Evolutionary conservation across 2,888 invertebrate genomes (phyloP), one percentile per base, ranked within the genome.

Genomic region (Stenoptilia bipunctidactyla): DNA sequence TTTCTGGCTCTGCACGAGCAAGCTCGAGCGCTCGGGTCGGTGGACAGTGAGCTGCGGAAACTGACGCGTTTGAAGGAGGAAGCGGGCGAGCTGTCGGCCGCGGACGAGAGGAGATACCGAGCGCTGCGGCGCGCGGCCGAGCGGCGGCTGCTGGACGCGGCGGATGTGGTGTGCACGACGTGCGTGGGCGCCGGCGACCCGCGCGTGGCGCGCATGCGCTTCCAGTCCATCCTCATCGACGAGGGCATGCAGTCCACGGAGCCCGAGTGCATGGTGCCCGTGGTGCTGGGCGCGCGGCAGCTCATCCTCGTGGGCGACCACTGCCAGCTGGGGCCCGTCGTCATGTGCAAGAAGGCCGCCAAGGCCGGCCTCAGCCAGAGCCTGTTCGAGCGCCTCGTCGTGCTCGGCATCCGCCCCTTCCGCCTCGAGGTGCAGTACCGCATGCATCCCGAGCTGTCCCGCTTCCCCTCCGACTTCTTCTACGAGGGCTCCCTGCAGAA

Each of bases 321-420:
- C 67, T 99, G 99, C 64, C 99, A 99, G 75, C 85, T 99, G 44
- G 98, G 98, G 0, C 99, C 98, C 0, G 98, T 99, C 0, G 98
- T 99, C 0, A 98, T 98, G 97, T 98, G 98, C 83, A 98, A 98
- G 74, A 97, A 98, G 67, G 98, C 99, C 0, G 97, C 98, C 0
- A 89, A 94, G 40, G 98, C 99, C 0, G 99, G 99, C 1, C 88
- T 99, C 14, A 96, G 96, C 0, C 98, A 98, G 71, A 97, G 97
- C 39, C 86, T 99, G 44, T 99, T 99, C 71, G 99, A 99, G 67
- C 88, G 99, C 3, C 86, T 99, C 1, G 98, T 99, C 0, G 97
- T 99, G 0, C 87, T 99, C 4, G 98, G 98, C 6, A 98, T 98
- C 53, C 88, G 98, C 15, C 99, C 99, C 0, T 97, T 98, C 74